Evolutionary conservation across 2,797 vertebrate genomes (phyloP).

Genomic region (Petrocephalus sullivani): DNA sequence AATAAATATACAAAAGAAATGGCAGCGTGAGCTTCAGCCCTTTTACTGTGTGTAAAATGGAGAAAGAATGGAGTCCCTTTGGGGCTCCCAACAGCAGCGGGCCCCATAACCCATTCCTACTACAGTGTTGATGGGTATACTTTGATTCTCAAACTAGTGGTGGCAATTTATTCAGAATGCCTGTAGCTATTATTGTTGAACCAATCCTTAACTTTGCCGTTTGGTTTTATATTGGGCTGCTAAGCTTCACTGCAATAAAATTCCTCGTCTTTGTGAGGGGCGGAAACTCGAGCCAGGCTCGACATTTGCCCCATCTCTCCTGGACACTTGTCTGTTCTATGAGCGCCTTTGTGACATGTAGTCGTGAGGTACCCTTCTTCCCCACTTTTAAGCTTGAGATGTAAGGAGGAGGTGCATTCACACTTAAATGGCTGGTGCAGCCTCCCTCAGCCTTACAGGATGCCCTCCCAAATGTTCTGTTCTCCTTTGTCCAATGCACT

Average conservation of each 20-base stretch:
- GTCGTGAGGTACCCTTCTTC: neutral
- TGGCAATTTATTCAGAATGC: neutral
- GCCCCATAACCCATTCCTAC: neutral
- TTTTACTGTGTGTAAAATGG: neutral
- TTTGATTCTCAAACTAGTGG: neutral
- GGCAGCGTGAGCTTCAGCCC: neutral
- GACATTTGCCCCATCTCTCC: slow-evolving; percentile 37
- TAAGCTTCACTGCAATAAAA: slow-evolving; percentile 34
- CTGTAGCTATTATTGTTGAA: neutral
- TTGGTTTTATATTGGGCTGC: slow-evolving; percentile 23
- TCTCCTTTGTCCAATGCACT: neutral
- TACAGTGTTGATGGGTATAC: neutral
- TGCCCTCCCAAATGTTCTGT: neutral
- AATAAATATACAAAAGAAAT: slow-evolving; percentile 2
- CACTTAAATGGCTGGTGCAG: neutral
- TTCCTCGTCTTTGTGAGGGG: slow-evolving; percentile 31
- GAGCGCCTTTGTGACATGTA: slow-evolving; percentile 5
- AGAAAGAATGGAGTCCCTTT: neutral
- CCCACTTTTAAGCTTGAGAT: neutral
- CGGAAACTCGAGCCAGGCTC: slow-evolving; percentile 34
- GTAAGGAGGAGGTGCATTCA: neutral
- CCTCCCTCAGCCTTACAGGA: neutral
- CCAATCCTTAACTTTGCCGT: slow-evolving; percentile 31
- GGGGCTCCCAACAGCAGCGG: neutral
- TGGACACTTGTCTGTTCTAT: slow-evolving; percentile 26